A percentile compares a stretch with the other conserved stretches of the same genome.
These are phyloP conservation scores for Lagocephalus sceleratus DNA, from an alignment of 2,797 vertebrate genomes.

Conservation along the genomic window DNA sequence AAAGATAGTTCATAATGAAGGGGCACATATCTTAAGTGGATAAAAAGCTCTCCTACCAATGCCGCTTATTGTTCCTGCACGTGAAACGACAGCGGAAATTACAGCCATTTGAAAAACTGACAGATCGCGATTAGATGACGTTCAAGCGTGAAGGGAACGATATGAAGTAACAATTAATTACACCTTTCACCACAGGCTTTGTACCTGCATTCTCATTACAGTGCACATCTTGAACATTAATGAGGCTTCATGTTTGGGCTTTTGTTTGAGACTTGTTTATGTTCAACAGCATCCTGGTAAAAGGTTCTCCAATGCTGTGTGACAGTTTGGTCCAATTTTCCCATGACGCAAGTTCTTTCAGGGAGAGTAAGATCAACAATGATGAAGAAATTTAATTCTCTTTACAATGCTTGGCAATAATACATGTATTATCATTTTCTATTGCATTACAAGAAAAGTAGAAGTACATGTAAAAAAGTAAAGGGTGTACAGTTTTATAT, in stretches of 20 bases:
- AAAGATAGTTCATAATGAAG: too few relatives aligned
- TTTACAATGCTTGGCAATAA: too few relatives aligned
- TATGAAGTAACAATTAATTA: conserved; percentile 67
- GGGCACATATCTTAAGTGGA: too few relatives aligned
- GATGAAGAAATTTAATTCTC: too few relatives aligned
- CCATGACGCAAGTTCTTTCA: background rate
- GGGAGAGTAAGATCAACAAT: too few relatives aligned
- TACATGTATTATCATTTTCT: too few relatives aligned
- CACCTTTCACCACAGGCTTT: conserved; percentile 56
- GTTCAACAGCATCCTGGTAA: conserved; percentile 57
- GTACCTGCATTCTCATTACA: conserved; percentile 64
- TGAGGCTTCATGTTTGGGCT: conserved; percentile 54
- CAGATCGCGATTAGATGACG: conserved; percentile 59
- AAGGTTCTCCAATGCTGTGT: conserved; percentile 55
- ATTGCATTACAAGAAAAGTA: too few relatives aligned
- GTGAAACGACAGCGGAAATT: conserved; percentile 60
- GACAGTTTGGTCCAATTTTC: conserved; percentile 54
- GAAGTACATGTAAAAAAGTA: too few relatives aligned
- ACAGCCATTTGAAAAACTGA: conserved; percentile 54
- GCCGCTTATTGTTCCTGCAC: conserved; percentile 60
- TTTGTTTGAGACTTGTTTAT: conserved; percentile 50
- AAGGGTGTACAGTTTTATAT: too few relatives aligned
- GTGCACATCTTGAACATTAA: conserved; percentile 57
- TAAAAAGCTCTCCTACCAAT: too few relatives aligned
- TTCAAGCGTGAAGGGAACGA: conserved; percentile 55